Conservation (phyloP, 2,888 invertebrate genomes). For the Lapara coniferarum region DNA sequence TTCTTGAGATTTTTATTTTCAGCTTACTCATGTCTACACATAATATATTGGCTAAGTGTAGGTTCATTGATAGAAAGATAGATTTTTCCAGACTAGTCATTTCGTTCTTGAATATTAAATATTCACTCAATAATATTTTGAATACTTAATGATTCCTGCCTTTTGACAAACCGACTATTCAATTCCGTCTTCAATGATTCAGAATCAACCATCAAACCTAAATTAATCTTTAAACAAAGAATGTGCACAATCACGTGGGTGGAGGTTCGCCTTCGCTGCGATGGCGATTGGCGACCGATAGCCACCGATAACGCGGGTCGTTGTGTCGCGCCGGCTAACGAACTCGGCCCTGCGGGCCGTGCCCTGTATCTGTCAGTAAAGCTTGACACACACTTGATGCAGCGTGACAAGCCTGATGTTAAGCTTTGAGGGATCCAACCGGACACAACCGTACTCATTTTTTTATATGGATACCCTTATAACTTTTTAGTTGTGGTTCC, state of each 20-base stretch:
- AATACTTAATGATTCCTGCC: neutral
- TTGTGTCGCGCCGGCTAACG: conserved; percentile 61
- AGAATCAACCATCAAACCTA: no score
- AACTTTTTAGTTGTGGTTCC: no score
- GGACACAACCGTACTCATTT: no score
- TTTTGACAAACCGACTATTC: neutral
- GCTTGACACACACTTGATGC: conserved; percentile 1
- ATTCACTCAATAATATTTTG: neutral
- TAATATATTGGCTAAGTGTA: neutral
- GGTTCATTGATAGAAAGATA: neutral
- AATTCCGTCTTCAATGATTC: no score
- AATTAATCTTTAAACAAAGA: no score
- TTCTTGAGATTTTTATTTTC: no score
- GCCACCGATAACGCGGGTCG: conserved; percentile 58
- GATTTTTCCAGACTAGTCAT: neutral
- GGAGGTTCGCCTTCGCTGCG: conserved; percentile 53
- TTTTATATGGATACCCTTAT: no score
- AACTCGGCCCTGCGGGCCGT: conserved; percentile 45
- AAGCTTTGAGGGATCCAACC: no score
- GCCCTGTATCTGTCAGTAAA: conserved; percentile 7
- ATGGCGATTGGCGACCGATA: conserved; percentile 59
- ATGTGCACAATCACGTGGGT: conserved; percentile 46
- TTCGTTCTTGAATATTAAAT: neutral
- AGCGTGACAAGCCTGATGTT: neutral
- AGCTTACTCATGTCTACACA: no score